A percentile compares a stretch with the other conserved stretches of the same genome.
phyloP scores from a whole-genome alignment of 2,888 invertebrate genomes.

The Thelaira solivaga region DNA sequence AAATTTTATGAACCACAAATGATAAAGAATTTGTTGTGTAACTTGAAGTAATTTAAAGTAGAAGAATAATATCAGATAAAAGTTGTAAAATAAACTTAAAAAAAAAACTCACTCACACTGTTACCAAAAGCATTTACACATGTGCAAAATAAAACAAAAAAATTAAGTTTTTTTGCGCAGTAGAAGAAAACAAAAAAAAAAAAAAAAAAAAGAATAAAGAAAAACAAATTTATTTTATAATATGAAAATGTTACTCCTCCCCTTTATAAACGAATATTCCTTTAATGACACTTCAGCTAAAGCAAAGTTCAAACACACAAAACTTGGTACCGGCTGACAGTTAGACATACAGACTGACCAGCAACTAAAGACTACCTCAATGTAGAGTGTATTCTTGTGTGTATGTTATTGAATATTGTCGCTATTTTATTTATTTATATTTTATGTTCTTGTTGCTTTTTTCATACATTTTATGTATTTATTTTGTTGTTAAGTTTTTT shows the following conservation, averaged over 20 bases:
- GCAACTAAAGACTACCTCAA: constrained; percentile 50
- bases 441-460: constrained; percentile 4
- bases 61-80: constrained; percentile 5
- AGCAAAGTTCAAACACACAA: neutral
- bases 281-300: constrained; percentile 8
- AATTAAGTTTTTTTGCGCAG: neutral
- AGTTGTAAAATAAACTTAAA: constrained; percentile 16
- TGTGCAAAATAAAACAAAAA: too few relatives aligned
- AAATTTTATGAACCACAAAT: constrained; percentile 41
- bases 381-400: too few relatives aligned
- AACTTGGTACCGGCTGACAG: neutral
- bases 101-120: constrained; percentile 10
- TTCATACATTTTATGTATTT: neutral
- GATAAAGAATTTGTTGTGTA: constrained; percentile 29
- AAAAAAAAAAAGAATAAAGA: neutral
- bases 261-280: neutral
- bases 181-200: constrained; percentile 4
- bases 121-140: neutral
- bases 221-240: constrained; percentile 24
- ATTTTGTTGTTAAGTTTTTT: neutral
- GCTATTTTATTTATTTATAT: constrained; percentile 44
- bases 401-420: constrained; percentile 46
- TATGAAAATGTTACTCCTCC: neutral
- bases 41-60: constrained; percentile 9
- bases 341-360: neutral